These are phyloP conservation scores for Cottus gobio DNA, from an alignment of 2,113 vertebrate species.

Conservation along the genomic window DNA sequence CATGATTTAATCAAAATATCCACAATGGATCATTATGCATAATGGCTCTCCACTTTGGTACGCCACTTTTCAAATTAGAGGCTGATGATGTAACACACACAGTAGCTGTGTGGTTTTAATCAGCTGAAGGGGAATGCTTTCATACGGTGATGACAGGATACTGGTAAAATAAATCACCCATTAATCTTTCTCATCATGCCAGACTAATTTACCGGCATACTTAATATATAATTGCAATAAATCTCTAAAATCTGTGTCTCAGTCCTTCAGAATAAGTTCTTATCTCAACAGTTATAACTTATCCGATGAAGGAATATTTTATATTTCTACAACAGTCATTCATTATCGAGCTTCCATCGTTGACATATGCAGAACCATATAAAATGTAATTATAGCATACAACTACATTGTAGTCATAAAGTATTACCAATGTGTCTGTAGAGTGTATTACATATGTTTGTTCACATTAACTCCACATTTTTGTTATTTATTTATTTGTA, in stretches of 20 bases:
- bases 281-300: neutral
- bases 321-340: neutral
- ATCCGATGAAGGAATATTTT: neutral
- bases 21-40: conserved; percentile 57
- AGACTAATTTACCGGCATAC: neutral
- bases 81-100: conserved; percentile 43
- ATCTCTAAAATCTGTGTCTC: neutral
- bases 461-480: neutral
- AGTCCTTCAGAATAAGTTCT: neutral
- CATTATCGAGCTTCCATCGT: neutral
- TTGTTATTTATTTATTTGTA: neutral
- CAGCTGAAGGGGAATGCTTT: conserved; percentile 27
- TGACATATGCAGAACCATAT: neutral
- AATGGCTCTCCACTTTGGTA: conserved; percentile 45
- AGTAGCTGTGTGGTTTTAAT: conserved; percentile 35
- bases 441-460: neutral
- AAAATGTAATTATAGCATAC: neutral
- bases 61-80: conserved; percentile 50
- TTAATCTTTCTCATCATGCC: neutral
- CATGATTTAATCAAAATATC: conserved; percentile 63
- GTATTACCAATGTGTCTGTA: neutral
- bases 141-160: neutral
- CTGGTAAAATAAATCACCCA: neutral
- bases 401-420: neutral
- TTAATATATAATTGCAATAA: neutral